Percentiles rank a stretch among this genome's conserved stretches.
Conservation (phyloP, 2,888 invertebrate genomes). For the Thereva unica region DNA sequence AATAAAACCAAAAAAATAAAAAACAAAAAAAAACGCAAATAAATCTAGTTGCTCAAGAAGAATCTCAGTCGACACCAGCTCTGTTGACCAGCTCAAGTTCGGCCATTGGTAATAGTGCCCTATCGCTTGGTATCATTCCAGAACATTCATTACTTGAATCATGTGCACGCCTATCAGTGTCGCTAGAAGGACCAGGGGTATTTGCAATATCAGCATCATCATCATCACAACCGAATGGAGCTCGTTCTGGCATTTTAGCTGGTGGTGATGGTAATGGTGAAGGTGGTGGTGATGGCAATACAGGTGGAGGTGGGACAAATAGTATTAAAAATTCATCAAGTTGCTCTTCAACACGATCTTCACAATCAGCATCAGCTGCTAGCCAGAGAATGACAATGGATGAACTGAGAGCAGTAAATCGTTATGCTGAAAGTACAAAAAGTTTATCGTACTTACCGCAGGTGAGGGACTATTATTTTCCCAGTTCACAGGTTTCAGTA, state of each 20-base stretch:
- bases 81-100: slow-evolving; percentile 72
- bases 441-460: slow-evolving; percentile 89
- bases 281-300: slow-evolving; percentile 48
- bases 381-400: slow-evolving; percentile 76
- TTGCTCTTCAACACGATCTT: slow-evolving; percentile 75
- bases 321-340: slow-evolving; percentile 56
- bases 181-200: slow-evolving; percentile 79
- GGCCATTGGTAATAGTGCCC: slow-evolving; percentile 62
- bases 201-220: slow-evolving; percentile 70
- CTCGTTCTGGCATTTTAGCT: slow-evolving; percentile 42
- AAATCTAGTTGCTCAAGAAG: slow-evolving; percentile 83
- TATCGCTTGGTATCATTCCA: slow-evolving; percentile 79
- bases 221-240: slow-evolving; percentile 59
- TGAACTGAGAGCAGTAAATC: slow-evolving; percentile 82
- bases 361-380: slow-evolving; percentile 62
- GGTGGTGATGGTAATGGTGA: slow-evolving; percentile 47
- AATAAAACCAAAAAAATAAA: neutral
- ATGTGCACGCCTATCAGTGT: slow-evolving; percentile 84
- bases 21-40: neutral
- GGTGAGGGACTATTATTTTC: slow-evolving; percentile 66
- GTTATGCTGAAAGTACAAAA: slow-evolving; percentile 89
- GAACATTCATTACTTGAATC: slow-evolving; percentile 85
- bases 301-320: slow-evolving; percentile 46
- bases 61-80: slow-evolving; percentile 87
- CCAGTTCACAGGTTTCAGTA: slow-evolving; percentile 57